Base-by-base conservation (phyloP, 2,113 vertebrate species). In the Serranochromis macrocephalus region DNA sequence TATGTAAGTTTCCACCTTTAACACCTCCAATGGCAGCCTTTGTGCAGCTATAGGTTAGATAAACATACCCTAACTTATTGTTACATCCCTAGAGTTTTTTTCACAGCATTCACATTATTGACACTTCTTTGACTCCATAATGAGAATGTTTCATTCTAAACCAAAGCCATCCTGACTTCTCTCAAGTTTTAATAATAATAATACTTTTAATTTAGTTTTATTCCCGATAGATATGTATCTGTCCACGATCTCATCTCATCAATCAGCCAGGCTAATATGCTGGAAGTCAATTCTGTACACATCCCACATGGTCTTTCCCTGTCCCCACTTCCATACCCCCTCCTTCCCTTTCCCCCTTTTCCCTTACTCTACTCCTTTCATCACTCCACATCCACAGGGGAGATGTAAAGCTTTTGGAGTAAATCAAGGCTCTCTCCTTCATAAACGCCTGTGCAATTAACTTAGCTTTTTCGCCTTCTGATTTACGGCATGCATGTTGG, bases 341-440 rank as follows among this genome's bases (percentile, higher is more conserved):
- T 53, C 36, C 90, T 82, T 24, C 80, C 57, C 57, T 81, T 75
- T 75, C 9, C 53, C 68, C 36, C 80, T 71, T 61, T 51, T 84
- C 85, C 80, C 87, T 81, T 80, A 57, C 84, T 88, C 83, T 80
- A 57, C 84, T 88, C 83, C 94, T 95, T 94, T 94, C 93, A 92
- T 91, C 93, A 91, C 91, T 89, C 66, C 84, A 94, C 89, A 91
- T 94, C 93, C 90, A 91, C 92, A 89, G 84, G 90, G 90, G 91
- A 93, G 88, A 94, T 91, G 93, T 91, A 92, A 91, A 93, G 92
- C 94, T 89, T 93, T 93, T 93, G 85, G 92, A 94, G 87, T 93
- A 94, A 95, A 94, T 94, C 94, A 94, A 94, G 89, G 90, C 89
- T 89, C 89, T 94, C 91, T 92, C 89, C 85, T 93, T 93, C 91